Base-by-base conservation (phyloP, 2,888 invertebrate genomes). In the Amblyteles armatorius region DNA sequence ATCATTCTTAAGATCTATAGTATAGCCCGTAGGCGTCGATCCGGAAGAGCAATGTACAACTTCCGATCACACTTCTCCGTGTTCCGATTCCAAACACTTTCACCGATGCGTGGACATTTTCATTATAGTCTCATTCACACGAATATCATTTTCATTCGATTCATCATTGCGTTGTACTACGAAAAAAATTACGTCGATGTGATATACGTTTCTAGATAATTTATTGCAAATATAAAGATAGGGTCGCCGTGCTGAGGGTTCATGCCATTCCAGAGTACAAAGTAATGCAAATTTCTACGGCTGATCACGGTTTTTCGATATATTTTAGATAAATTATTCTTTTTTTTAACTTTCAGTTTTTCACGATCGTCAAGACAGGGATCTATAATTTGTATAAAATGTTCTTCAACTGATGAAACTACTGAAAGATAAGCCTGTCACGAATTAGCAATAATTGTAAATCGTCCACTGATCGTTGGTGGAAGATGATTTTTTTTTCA, bases 191-290 rank as follows among this genome's bases (percentile, higher is more conserved):
- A 52, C 44, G 68, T 68, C 33, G 65, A 72, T 81, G 71, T 78
- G 78, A 78, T 73, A 73, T 52, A 76, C 78, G 65, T 74, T 65
- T 76, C 40, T 71, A 65, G 44, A 55, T 79, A 79, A 63, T 83
- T 80, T 55, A 57, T 84, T 82, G 33, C 68, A 65, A 82, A 13
- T 60, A 63, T 73, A 81, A 85, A 83, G 87, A 87, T 88, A 90
- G 89, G 89, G 90, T 91, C 90, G 90, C 89, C 90, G 89, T 91
- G 89, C 89, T 88, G 86, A 72, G 33, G 55, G 40, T 80, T 77
- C 36, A 77, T n/a, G 44, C 60, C 69, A 79, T 79, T 84, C 71
- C 74, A 72, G 73, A 82, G 86, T 84, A 86, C 86, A 84, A 82
- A 84, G 72, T 71, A 76, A 85, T 74, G 79, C 40, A 40, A 16